These are phyloP conservation scores for Sebastes oblongus DNA, from an alignment of 2,797 vertebrate genomes.

Conservation along the genomic window DNA sequence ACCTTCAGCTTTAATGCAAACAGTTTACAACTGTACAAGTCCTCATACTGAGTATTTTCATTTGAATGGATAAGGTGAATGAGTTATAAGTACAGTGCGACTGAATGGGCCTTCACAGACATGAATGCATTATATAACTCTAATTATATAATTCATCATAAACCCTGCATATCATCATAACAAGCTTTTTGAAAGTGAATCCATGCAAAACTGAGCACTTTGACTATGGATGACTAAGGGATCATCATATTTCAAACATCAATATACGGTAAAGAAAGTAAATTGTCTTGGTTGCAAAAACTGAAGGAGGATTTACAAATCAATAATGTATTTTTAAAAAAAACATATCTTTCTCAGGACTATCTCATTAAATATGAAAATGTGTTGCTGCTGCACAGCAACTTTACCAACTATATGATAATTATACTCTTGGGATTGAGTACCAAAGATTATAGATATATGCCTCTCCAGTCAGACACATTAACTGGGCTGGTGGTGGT, in stretches of 20 bases:
- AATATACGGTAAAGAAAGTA: not conserved
- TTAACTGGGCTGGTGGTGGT: not conserved
- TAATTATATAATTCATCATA: not conserved
- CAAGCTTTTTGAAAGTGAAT: not conserved
- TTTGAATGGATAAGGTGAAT: not conserved
- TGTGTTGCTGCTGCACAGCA: not conserved
- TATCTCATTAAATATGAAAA: not conserved
- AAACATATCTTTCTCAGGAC: not conserved
- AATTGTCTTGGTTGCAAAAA: not conserved
- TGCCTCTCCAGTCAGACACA: not conserved
- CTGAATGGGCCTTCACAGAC: not conserved
- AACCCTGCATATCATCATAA: not conserved
- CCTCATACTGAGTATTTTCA: not conserved
- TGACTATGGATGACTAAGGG: not conserved
- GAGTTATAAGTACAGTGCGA: not conserved
- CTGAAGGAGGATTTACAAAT: not conserved
- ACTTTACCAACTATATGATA: not conserved
- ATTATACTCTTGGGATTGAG: not conserved
- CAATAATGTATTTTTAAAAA: not conserved
- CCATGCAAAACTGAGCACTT: not conserved
- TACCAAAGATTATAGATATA: not conserved
- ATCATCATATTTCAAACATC: not conserved
- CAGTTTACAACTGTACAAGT: not conserved
- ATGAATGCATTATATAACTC: not conserved
- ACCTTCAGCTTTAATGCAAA: not conserved